A percentile compares a stretch with the other conserved stretches of the same genome.
Conservation (phyloP, 2,113 vertebrate species). For the Antechinus flavipes region DNA sequence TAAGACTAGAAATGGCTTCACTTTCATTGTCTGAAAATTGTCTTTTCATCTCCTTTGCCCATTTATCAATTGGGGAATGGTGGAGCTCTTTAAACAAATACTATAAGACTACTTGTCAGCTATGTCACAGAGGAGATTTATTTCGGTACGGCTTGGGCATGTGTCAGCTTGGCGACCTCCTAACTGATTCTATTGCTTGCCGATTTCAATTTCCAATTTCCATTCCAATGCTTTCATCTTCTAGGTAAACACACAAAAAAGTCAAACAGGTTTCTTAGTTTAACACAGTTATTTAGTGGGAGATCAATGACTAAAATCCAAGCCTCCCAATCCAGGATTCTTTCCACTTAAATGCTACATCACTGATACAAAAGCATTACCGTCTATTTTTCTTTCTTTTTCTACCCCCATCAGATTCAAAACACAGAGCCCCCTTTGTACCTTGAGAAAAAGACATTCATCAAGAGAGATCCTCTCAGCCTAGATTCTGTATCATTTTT, state of each 20-base stretch:
- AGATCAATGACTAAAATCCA: not conserved
- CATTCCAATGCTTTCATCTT: not conserved
- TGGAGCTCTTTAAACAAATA: not conserved
- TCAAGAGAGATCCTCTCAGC: conserved; percentile 19
- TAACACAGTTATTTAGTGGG: not conserved
- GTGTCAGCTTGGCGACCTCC: not conserved
- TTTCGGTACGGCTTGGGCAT: not conserved
- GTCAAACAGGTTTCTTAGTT: not conserved
- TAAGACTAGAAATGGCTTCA: too few species aligned
- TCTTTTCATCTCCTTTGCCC: too few species aligned
- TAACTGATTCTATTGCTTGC: not conserved
- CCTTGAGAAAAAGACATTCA: conserved; percentile 18
- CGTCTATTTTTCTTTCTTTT: conserved; percentile 45
- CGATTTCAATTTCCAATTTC: not conserved
- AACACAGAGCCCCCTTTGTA: conserved; percentile 24
- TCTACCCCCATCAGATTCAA: conserved; percentile 23
- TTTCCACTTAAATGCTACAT: conserved; percentile 31
- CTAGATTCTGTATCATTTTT: conserved; percentile 24
- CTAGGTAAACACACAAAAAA: not conserved
- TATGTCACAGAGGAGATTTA: not conserved
- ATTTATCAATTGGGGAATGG: too few species aligned
- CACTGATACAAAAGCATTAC: conserved; percentile 29
- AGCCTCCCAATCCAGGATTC: not conserved
- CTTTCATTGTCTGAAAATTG: too few species aligned
- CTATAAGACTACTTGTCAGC: not conserved